These are phyloP conservation scores for Tyto alba DNA, from an alignment of 2,113 vertebrate species.

Conservation along the genomic window DNA sequence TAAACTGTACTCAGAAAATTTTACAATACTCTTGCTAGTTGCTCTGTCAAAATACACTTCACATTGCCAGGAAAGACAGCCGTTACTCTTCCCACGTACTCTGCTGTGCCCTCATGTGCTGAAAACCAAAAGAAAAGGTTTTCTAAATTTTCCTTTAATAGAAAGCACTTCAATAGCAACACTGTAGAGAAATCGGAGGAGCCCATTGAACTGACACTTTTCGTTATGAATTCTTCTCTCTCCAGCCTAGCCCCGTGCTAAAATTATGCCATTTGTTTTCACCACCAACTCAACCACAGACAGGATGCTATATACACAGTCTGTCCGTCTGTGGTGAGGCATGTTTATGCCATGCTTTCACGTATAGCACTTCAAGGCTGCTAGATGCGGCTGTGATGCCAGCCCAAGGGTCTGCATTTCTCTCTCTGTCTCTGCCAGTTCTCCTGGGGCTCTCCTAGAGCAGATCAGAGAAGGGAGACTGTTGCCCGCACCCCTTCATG, in stretches of 20 bases:
- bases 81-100: not conserved
- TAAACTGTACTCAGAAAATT: not conserved
- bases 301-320: not conserved
- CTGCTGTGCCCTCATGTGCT: not conserved
- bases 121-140: not conserved
- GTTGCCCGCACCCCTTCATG: not conserved
- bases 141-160: not conserved
- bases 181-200: not conserved
- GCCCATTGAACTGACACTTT: not conserved
- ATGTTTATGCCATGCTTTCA: not conserved
- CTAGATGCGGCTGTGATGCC: not conserved
- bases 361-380: rapidly evolving
- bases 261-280: not conserved
- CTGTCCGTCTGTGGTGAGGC: not conserved
- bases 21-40: not conserved
- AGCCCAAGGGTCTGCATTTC: not conserved
- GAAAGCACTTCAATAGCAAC: not conserved
- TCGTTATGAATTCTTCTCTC: not conserved
- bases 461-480: rapidly evolving
- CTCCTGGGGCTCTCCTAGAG: not conserved
- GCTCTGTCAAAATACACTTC: not conserved
- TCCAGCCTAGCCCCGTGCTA: not conserved
- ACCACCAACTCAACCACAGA: not conserved
- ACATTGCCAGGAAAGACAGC: not conserved
- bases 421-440: not conserved